Evolutionary conservation across 2,797 vertebrate species (phyloP).

Genomic region (Halcyon smyrnensis): DNA sequence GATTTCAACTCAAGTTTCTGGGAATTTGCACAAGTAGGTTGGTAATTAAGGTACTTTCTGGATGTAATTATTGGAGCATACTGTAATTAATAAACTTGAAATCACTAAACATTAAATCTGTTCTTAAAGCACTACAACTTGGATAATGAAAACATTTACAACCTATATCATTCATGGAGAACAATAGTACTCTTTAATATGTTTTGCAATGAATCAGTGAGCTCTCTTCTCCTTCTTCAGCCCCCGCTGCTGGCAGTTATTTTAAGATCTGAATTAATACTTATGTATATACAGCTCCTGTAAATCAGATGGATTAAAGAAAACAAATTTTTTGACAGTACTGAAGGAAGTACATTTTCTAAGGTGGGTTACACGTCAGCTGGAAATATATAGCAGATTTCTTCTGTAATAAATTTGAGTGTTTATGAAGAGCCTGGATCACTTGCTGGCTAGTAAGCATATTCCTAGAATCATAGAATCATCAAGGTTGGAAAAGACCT

Average conservation of each 20-base stretch:
- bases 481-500: too few species aligned
- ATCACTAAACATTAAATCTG: background rate
- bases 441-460: background rate
- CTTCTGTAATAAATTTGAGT: background rate
- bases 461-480: background rate
- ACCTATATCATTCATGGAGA: constrained; percentile 35
- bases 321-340: background rate
- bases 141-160: constrained; percentile 41
- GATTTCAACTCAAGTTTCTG: background rate
- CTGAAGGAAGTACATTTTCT: background rate
- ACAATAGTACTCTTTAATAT: constrained; percentile 46
- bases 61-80: background rate
- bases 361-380: background rate
- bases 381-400: background rate
- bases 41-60: constrained; percentile 22
- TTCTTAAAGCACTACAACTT: background rate
- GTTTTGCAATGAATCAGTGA: constrained; percentile 44
- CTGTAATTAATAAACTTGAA: constrained; percentile 23
- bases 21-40: background rate
- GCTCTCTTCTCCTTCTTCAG: background rate
- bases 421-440: background rate
- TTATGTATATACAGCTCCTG: background rate
- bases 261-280: constrained; percentile 39
- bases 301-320: background rate
- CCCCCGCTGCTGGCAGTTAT: constrained; percentile 17